Evolutionary conservation across 2,888 invertebrate species (phyloP).

Genomic region (Eurytoma californica): DNA sequence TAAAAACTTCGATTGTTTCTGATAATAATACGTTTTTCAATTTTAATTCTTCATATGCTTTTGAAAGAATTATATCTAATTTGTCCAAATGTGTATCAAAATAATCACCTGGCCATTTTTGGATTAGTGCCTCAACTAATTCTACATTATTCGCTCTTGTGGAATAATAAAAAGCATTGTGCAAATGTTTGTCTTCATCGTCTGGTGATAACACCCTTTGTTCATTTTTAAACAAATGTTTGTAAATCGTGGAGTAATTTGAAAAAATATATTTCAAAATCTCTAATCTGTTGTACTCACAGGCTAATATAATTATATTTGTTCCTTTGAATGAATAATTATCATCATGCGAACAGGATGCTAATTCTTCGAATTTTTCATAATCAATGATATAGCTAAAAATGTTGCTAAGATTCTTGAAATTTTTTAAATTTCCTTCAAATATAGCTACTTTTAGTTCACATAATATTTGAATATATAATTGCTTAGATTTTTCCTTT

Average conservation of each 20-base stretch:
- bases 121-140: conserved; percentile 57
- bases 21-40: conserved; percentile 58
- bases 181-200: conserved; percentile 49
- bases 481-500: conserved; percentile 17
- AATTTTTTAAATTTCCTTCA: conserved; percentile 32
- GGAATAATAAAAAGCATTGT: conserved; percentile 62
- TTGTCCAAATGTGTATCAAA: conserved; percentile 27
- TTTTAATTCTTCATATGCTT: conserved; percentile 59
- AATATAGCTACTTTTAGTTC: conserved; percentile 13
- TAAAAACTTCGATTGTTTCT: conserved; percentile 52
- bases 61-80: conserved; percentile 58
- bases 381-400: not conserved
- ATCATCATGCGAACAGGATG: conserved; percentile 29
- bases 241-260: conserved; percentile 3
- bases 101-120: conserved; percentile 51
- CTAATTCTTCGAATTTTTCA: not conserved
- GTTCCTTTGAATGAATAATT: conserved; percentile 43
- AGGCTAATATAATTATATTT: conserved; percentile 54
- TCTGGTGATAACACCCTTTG: not conserved
- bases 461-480: conserved; percentile 30
- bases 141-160: conserved; percentile 57
- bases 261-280: conserved; percentile 48
- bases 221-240: not conserved
- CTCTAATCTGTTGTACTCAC: conserved; percentile 47
- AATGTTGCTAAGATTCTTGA: conserved; percentile 35